Evolutionary conservation across 2,797 vertebrate genomes (phyloP), one percentile per base, ranked within the genome.

Genomic region (Odontamblyopus rebecca): DNA sequence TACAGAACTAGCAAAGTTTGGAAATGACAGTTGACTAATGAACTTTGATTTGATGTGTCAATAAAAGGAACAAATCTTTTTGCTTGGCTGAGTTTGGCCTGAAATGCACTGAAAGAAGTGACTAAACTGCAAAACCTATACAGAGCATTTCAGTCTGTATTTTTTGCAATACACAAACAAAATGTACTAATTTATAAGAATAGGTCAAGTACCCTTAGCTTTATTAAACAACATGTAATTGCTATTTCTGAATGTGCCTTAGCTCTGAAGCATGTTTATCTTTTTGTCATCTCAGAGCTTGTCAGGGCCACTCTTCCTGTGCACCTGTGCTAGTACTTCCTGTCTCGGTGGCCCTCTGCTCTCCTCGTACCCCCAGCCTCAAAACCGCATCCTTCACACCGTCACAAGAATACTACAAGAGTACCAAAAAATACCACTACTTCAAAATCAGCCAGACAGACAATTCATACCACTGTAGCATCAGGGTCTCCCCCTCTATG

Each of bases 321-420:
- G 93, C 94, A 95, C 93, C 94, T 95, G 94, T 89, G 86, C 84
- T 83, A 86, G 68, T 87, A 86, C 90, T 94, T 95, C 94, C 93
- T 94, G 94, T 86, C 86, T 90, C 83, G 88, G 84, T 88, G 81
- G 77, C 85, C 83, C 87, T 87, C 85, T 32, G 56, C 88, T 80
- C 83, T 78, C 76, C 86, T 80, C 80, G 69, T 57, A 61, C 72
- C 81, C 78, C 76, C 69, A 75, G 87, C 90, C 89, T 84, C 83
- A 89, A 93, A 62, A 94, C 93, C 93, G 87, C 92, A 93, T 91
- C 89, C 89, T 91, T 88, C 80, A 83, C 82, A 78, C 79, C 84
- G 83, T 87, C 83, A 91, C 80, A 84, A 80, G 78, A 84, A 77
- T 71, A 84, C 82, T 80, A 73, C 66, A 76, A 15, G 66, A 70